Conservation (phyloP, 2,797 vertebrate species). For the Myotis myotis region DNA sequence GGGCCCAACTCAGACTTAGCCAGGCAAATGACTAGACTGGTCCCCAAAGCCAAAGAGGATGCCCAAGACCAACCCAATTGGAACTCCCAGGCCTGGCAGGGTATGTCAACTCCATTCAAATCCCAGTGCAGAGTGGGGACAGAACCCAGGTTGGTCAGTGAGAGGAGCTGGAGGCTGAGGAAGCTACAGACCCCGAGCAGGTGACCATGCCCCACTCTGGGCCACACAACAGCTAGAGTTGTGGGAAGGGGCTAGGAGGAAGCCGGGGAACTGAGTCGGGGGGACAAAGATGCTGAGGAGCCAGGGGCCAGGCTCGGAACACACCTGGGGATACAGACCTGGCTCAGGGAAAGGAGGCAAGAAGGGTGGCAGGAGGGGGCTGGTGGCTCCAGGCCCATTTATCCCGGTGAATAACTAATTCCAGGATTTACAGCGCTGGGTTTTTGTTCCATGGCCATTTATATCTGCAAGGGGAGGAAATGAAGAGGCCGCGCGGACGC, state of each 20-base stretch:
- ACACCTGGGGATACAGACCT: conserved; percentile 46
- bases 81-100: conserved; percentile 24
- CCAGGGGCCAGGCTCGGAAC: conserved; percentile 78
- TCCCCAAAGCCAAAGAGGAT: conserved; percentile 36
- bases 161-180: background rate
- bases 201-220: background rate
- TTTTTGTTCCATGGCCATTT: conserved; percentile 89
- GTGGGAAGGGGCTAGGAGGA: conserved; percentile 77
- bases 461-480: conserved; percentile 88
- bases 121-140: background rate
- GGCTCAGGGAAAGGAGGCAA: background rate
- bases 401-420: conserved; percentile 90
- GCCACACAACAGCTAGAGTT: background rate
- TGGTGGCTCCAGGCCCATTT: conserved; percentile 80
- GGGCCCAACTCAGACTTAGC: conserved; percentile 37
- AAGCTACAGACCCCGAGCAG: background rate
- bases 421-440: conserved; percentile 89
- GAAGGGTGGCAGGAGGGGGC: conserved; percentile 23
- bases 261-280: background rate
- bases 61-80: background rate
- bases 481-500: conserved; percentile 87
- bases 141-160: background rate
- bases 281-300: conserved; percentile 77
- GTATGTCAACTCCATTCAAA: background rate
- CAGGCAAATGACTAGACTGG: conserved; percentile 3